Base-by-base conservation (phyloP, 2,113 vertebrate genomes). In the Megaceryle maxima region DNA sequence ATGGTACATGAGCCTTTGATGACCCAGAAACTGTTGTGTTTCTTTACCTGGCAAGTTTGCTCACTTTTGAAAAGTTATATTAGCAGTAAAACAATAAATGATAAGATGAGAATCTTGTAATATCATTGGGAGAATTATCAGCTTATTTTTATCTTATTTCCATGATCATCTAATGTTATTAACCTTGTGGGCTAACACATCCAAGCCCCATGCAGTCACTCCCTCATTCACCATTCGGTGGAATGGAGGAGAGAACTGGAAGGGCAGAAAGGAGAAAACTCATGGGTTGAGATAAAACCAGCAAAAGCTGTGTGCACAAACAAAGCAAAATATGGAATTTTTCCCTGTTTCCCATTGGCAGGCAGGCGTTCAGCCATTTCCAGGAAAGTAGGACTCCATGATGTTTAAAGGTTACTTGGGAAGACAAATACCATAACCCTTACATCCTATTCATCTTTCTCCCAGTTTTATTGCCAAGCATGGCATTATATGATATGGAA, bases 331-430 rank as follows among this genome's bases (percentile, higher is more conserved):
- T 25, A 57, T 33, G 15, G 13, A 62, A 57, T 85, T 94, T 16
- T 26, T 28, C 44, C 41, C 4, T 29, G 8, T 28, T 44, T 87
- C 18, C 29, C 16, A 33, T 25, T 1, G 3, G 20, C 12, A n/a
- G 20, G 19, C 7, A n/a, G 9, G 3, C 66, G 8, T 69, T 68
- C 24, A 43, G 10, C 12, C 11, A 37, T 7, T 2, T 43, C 16
- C 26, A 48, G 60, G 24, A 50, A 72, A 83, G 21, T 26, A 75
- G 51, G 13, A 10, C 20, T 91, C 25, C 3, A 1, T 51, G 19
- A 28, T 0, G 0, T 2, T 0, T 15, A 51, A n/a, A 0, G 0
- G 13, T 43, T 26, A 44, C 4, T 70, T 90, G 31, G 31, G 51
- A 67, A 69, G 55, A 75, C 11, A 70, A 62, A 57, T 21, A 8